Evolutionary conservation across 2,113 vertebrate species (phyloP).

Genomic region (Neopipo cinnamomea): DNA sequence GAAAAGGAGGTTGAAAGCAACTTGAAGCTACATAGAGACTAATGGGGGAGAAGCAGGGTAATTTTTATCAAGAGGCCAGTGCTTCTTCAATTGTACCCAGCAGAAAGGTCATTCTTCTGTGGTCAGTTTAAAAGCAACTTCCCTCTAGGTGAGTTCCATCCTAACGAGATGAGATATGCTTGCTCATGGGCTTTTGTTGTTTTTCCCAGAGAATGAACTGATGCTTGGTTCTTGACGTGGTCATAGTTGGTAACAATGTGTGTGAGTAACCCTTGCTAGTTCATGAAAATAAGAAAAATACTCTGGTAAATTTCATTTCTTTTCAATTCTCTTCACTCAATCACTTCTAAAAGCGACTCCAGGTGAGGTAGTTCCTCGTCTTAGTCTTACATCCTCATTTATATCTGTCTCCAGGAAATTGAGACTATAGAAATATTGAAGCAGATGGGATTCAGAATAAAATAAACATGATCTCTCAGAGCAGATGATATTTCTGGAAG

Average conservation of each 20-base stretch:
- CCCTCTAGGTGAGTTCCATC: not conserved
- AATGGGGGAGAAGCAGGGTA: not conserved
- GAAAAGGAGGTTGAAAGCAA: not conserved
- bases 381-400: not conserved
- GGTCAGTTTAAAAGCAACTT: not conserved
- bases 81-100: fast-evolving
- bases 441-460: not conserved
- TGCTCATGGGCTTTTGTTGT: not conserved
- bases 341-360: not conserved
- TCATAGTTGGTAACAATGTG: not conserved
- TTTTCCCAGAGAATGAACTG: not conserved
- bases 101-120: not conserved
- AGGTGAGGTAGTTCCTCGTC: not conserved
- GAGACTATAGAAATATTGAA: not conserved
- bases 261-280: not conserved
- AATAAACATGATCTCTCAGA: not conserved
- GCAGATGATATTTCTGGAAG: not conserved
- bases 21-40: not conserved
- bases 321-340: not conserved
- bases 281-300: not conserved
- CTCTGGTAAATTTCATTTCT: not conserved
- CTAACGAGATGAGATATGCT: fast-evolving
- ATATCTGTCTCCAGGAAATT: not conserved
- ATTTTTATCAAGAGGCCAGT: not conserved
- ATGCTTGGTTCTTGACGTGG: not conserved